Conservation (phyloP, 1,140 invertebrate species). For the Aporrectodea caliginosa region DNA sequence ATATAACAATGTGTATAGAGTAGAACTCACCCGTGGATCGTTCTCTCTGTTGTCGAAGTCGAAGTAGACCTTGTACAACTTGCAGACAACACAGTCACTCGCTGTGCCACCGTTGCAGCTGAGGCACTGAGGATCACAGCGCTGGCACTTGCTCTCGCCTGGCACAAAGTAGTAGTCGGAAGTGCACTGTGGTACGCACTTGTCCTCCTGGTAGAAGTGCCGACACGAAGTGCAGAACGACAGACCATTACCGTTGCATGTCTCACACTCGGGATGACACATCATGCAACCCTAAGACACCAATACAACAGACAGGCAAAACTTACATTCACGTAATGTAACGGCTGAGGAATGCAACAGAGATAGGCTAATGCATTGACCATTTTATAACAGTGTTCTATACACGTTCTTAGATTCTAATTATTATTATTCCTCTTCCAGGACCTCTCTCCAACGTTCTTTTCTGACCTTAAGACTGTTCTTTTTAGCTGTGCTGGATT, state of each 20-base stretch:
- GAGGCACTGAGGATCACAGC: constrained; percentile 80
- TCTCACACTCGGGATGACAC: constrained; percentile 9
- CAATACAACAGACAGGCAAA: too few species aligned
- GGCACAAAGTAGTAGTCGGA: neutral
- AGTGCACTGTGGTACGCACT: constrained; percentile 30
- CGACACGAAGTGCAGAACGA: neutral
- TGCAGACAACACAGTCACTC: constrained; percentile 75
- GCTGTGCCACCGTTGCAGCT: constrained; percentile 72
- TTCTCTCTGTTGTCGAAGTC: constrained; percentile 27
- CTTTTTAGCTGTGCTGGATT: too few species aligned
- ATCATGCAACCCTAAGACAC: constrained; percentile 30
- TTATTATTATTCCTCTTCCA: too few species aligned
- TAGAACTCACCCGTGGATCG: neutral
- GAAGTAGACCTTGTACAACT: constrained; percentile 76
- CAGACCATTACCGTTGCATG: neutral
- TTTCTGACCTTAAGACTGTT: too few species aligned
- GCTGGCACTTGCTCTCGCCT: constrained; percentile 66
- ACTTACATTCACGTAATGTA: too few species aligned
- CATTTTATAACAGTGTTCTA: too few species aligned
- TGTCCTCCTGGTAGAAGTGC: constrained; percentile 23
- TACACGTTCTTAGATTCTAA: too few species aligned
- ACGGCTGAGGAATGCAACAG: too few species aligned
- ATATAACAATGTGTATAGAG: too few species aligned
- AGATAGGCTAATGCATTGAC: too few species aligned
- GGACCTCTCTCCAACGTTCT: too few species aligned